Evolutionary conservation across 1,140 invertebrate genomes (phyloP), one percentile per base, ranked within the genome.

Genomic region (Kradibia gibbosae): DNA sequence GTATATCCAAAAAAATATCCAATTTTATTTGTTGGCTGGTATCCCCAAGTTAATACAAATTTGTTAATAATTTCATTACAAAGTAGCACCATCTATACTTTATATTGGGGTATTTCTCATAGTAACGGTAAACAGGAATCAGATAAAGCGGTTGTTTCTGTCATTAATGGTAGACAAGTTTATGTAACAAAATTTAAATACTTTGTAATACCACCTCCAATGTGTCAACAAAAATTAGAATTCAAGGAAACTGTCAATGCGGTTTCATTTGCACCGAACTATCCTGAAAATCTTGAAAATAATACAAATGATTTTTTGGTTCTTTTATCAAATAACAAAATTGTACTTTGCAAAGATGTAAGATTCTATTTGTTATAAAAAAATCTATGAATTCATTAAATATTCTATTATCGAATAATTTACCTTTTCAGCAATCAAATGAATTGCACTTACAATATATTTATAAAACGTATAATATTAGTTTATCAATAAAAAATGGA

Each of bases 121-220:
- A 95, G 93, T 83, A 87, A 79, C 82, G 93, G 93, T 17, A 90
- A 89, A 83, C 86, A 81, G 55, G 55, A 84, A 72, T 85, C 87
- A 78, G 93, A 95, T 88, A 92, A 93, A 88, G 92, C 93, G 17
- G 87, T 93, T 25, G 94, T 96, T 15, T 93, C 92, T 82, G 96
- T 97, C 36, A 95, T 98, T 85, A 95, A 98, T 93, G 96, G 96
- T 88, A 93, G 92, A 67, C 93, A 93, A 85, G 79, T 96, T 28
- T 89, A 96, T 31, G 67, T 97, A 36, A 97, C 97, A 17, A 93
- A 93, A 67, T 96, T 98, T 85, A 93, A 93, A 84, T 87, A 93
- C 77, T 93, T 93, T 72, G 92, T 96, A 39, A 92, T 97, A 11
- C 97, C 97, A 57, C 97, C 97, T 8, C 97, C 97, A 67, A 95